Evolutionary conservation across 2,113 vertebrate genomes (phyloP).

Genomic region (Bucco capensis): DNA sequence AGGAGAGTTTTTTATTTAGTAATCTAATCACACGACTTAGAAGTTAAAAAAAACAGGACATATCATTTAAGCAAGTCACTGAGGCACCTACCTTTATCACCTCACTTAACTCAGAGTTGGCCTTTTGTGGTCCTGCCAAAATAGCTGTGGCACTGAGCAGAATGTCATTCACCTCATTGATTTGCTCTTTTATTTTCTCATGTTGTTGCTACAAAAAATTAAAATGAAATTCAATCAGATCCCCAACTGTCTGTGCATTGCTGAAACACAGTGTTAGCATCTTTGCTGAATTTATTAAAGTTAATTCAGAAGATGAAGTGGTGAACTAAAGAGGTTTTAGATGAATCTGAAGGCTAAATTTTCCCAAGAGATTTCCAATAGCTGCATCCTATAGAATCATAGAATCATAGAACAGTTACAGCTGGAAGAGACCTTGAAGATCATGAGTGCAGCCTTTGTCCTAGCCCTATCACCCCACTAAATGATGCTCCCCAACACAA

Average conservation of each 20-base stretch:
- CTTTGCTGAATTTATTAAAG: background rate
- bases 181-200: constrained; percentile 70
- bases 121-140: constrained; percentile 59
- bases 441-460: too few relatives aligned
- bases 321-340: background rate
- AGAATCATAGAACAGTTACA: too few relatives aligned
- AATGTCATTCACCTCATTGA: constrained; percentile 65
- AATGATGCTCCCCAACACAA: too few relatives aligned
- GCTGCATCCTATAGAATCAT: background rate
- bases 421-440: too few relatives aligned
- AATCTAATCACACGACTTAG: background rate
- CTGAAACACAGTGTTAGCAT: background rate
- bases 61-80: background rate
- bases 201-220: constrained; percentile 71
- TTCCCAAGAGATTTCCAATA: background rate
- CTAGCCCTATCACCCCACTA: too few relatives aligned
- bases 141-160: constrained; percentile 65
- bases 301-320: background rate
- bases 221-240: background rate
- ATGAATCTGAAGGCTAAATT: background rate
- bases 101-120: constrained; percentile 71
- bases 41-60: background rate
- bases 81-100: constrained; percentile 80
- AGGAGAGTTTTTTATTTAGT: background rate
- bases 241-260: background rate